These are phyloP conservation scores for Ameiurus melas DNA, from an alignment of 2,113 vertebrate species.

Conservation along the genomic window DNA sequence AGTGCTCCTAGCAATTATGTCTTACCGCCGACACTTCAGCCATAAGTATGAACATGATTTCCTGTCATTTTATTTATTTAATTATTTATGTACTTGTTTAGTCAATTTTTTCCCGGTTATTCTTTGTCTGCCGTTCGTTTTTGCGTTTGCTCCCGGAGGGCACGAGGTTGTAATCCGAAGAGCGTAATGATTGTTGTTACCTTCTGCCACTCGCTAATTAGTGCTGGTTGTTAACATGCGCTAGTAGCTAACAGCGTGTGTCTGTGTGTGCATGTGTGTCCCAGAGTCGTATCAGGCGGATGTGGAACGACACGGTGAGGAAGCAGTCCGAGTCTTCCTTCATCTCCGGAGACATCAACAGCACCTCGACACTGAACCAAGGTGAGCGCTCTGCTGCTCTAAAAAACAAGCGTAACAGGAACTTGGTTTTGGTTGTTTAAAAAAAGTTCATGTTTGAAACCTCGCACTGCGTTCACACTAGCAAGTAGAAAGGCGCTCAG, in stretches of 20 bases:
- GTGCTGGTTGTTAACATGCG: not conserved
- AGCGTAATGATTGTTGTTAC: conserved; percentile 29
- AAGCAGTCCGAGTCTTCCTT: conserved; percentile 99
- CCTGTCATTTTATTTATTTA: not conserved
- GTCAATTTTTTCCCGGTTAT: not conserved
- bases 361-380: conserved; percentile 99
- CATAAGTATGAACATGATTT: conserved; percentile 14
- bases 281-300: conserved; percentile 98
- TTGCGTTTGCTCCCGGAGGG: not conserved
- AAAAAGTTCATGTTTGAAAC: not conserved
- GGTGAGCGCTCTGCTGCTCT: conserved; percentile 76
- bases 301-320: conserved; percentile 99
- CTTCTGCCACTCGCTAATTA: conserved; percentile 37
- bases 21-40: not conserved
- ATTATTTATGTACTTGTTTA: not conserved
- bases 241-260: not conserved
- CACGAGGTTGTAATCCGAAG: not conserved
- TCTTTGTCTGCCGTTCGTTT: not conserved
- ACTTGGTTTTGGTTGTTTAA: not conserved
- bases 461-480: no score
- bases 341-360: conserved; percentile 99
- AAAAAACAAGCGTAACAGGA: not conserved
- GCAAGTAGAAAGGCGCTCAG: not conserved
- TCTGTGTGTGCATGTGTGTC: conserved; percentile 17
- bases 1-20: conserved; percentile 1